These are phyloP conservation scores for Tipula vernalis DNA, from an alignment of 2,888 invertebrate species.

Conservation along the genomic window DNA sequence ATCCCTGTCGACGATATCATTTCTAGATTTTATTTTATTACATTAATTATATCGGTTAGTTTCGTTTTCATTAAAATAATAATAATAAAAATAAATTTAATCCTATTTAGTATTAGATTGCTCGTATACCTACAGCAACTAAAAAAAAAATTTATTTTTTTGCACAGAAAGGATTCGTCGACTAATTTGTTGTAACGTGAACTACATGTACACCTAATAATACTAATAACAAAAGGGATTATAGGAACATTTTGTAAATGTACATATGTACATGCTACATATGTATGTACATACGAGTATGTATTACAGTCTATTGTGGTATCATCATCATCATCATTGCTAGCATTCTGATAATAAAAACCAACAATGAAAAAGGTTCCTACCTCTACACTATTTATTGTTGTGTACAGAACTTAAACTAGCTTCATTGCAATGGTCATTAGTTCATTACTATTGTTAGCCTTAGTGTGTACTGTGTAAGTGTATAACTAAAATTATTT, in stretches of 20 bases:
- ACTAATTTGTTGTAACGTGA: neutral
- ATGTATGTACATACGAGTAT: neutral
- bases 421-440: neutral
- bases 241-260: neutral
- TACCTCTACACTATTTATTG: neutral
- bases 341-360: neutral
- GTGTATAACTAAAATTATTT: neutral
- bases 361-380: neutral
- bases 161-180: neutral
- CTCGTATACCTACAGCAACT: neutral
- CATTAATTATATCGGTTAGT: neutral
- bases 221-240: neutral
- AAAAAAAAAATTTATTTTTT: neutral
- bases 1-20: neutral
- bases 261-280: neutral
- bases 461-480: neutral
- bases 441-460: neutral
- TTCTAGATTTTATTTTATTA: neutral
- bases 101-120: neutral
- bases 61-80: neutral
- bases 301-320: neutral
- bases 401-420: neutral
- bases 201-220: neutral
- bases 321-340: neutral
- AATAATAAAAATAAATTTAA: neutral